Evolutionary conservation across 1,140 invertebrate species (phyloP), one percentile per base, ranked within the genome.

Genomic region (Whitmania pigra): DNA sequence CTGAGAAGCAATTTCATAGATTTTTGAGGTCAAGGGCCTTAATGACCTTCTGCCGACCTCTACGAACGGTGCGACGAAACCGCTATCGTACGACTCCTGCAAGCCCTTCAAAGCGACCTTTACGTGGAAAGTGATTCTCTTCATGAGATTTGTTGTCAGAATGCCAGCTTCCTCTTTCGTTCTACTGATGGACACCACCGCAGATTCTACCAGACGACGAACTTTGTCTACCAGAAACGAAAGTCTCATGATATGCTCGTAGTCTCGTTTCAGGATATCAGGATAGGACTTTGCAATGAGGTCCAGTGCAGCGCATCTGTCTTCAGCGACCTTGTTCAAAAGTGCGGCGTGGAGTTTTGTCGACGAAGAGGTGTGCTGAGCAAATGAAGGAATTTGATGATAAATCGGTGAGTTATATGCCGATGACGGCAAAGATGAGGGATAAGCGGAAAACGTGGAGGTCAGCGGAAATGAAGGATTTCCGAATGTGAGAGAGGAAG

Each of bases 61-160:
- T 31, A 53, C 22, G n/a, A 63, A 73, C 13, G 43, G 60, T 9
- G 36, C 67, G 72, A 7, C 67, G 36, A 73, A 73, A 18, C 68
- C 72, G 18, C 29, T 43, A 3, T 71, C 67, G 17, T 71, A 40
- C 2, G 72, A 43, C 3, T 68, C 43, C 22, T 55, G 66, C 20
- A 73, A 29, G 17, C 72, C 72, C 9, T 57, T 68, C 25, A 73
- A 40, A 40, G 31, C 72, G 27, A 70, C 66, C n/a, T 57, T 25
- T 17, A 70, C 27, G 67, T 73, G 72, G 54, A 73, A 73, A 4
- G 22, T 54, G 27, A 73, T 43, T 17, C 72, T 43, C 11, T 29
- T 67, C 29, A 31, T 43, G 11, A 70, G 67, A 53, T 53, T 55
- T 17, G n/a, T 36, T 7, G 40, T n/a, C 67, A 40, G 27, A 29